Conservation (phyloP, 2,113 vertebrate species). For the Cynoglossus semilaevis region DNA sequence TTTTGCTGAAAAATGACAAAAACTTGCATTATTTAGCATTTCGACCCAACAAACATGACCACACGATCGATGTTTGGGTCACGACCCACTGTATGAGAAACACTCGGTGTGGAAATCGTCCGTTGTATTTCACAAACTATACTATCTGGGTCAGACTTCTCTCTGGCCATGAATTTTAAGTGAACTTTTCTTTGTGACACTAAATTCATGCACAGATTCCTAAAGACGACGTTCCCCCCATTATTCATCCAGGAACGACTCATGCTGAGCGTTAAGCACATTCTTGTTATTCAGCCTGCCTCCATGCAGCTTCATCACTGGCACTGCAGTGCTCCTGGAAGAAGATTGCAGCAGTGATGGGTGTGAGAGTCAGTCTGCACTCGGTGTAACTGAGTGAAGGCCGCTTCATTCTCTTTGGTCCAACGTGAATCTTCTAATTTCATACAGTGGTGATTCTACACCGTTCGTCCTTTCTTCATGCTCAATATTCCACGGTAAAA, state of each 20-base stretch:
- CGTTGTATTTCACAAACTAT: slow-evolving; percentile 9
- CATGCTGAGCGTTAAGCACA: slow-evolving; percentile 7
- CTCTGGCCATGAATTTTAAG: slow-evolving; percentile 2
- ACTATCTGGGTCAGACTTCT: slow-evolving; percentile 39
- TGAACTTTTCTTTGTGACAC: slow-evolving; percentile 10
- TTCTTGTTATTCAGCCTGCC: slow-evolving; percentile 15
- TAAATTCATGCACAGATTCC: slow-evolving; percentile 16
- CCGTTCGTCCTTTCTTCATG: too few relatives aligned
- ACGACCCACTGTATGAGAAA: slow-evolving; percentile 13
- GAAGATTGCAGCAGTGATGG: background rate
- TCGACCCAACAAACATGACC: too few relatives aligned
- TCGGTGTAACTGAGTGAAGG: background rate
- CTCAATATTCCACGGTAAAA: too few relatives aligned
- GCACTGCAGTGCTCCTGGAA: background rate
- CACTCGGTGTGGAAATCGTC: slow-evolving; percentile 1
- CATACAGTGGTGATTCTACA: too few relatives aligned
- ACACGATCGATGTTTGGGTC: too few relatives aligned
- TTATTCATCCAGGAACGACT: slow-evolving; percentile 1
- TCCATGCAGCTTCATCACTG: slow-evolving; percentile 8
- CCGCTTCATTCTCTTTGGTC: too few relatives aligned
- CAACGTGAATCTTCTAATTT: too few relatives aligned
- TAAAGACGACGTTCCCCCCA: slow-evolving; percentile 14
- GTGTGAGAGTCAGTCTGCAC: background rate
- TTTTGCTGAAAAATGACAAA: too few relatives aligned
- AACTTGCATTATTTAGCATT: too few relatives aligned